Evolutionary conservation across 2,797 vertebrate genomes (phyloP), one percentile per base, ranked within the genome.

Genomic region (Argya squamiceps): DNA sequence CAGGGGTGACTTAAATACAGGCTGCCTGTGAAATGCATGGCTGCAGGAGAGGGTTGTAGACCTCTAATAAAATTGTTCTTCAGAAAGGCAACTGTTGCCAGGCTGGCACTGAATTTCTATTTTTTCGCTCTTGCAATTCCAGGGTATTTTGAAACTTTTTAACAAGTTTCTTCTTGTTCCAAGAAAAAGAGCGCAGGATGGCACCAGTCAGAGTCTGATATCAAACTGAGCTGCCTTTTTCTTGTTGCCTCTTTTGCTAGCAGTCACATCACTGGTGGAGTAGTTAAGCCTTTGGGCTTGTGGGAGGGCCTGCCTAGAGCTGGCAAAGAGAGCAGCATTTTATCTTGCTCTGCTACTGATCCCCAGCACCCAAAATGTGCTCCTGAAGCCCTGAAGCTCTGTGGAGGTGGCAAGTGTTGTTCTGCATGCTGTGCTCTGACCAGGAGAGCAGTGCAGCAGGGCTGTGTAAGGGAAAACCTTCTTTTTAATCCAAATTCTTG

Each of bases 81-180:
- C 59, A 24, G 70, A 79, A 76, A 65, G 50, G 39, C 36, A 64
- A 21, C 27, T 53, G 16, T 56, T 86, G 34, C 41, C 37, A 39
- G 74, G 22, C 63, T 91, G 58, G 59, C 39, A 12, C n/a, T 0
- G 10, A 37, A 34, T 39, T 79, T 44, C 36, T 27, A 10, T 76
- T 78, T 22, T 87, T 70, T 84, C 34, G 16, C 24, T 67, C 69
- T 18, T 58, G 46, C 10, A 6, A 5, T 62, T 75, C 60, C 55
- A 83, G 83, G 68, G 22, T 8, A 7, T 75, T 91, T 78, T 15
- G 16, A 50, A 49, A 10, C 2, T 50, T 69, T 87, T 87, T 43
- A 92, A 71, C 76, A 81, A 92, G 79, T 81, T 94, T 84, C 41
- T 88, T 56, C 73, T 55, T 84, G 55, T 93, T 92, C 80, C 85